These are phyloP conservation scores for Rhinatrema bivittatum DNA, from an alignment of 2,797 vertebrate species.

Conservation along the genomic window DNA sequence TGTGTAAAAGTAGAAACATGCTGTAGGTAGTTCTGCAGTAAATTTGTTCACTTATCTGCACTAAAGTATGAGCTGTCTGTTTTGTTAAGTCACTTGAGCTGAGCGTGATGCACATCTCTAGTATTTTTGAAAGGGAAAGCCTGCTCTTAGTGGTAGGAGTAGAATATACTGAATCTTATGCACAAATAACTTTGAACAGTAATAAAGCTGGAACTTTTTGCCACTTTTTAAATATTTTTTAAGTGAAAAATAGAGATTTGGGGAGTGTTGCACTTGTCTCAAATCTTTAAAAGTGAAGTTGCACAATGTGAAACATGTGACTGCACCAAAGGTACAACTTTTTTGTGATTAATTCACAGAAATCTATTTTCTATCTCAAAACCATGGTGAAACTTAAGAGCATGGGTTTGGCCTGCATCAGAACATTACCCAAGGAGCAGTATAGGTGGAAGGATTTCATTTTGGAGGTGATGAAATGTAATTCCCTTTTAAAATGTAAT, in stretches of 20 bases:
- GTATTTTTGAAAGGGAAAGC: constrained; percentile 43
- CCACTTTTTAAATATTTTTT: constrained; percentile 51
- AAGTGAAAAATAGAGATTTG: constrained; percentile 39
- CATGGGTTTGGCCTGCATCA: too few relatives aligned
- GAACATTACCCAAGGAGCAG: too few relatives aligned
- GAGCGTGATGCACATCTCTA: constrained; percentile 36
- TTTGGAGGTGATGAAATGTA: too few relatives aligned
- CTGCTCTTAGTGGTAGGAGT: constrained; percentile 47
- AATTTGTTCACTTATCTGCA: constrained; percentile 52
- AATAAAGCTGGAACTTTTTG: constrained; percentile 52
- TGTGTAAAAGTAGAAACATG: constrained; percentile 45
- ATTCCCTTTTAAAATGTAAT: too few relatives aligned
- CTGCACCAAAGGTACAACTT: constrained; percentile 40
- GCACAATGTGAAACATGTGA: constrained; percentile 34
- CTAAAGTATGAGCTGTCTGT: constrained; percentile 46
- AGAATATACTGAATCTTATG: constrained; percentile 51
- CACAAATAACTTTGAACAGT: constrained; percentile 54
- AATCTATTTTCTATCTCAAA: constrained; percentile 18
- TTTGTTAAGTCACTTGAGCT: constrained; percentile 43
- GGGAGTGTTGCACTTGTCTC: constrained; percentile 34
- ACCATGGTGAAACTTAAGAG: too few relatives aligned
- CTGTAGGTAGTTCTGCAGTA: constrained; percentile 53
- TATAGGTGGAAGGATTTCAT: too few relatives aligned
- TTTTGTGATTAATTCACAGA: constrained; percentile 18
- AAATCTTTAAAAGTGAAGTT: constrained; percentile 39